phyloP scores from a whole-genome alignment of 2,888 invertebrate genomes.

The Drosophila anceps region DNA sequence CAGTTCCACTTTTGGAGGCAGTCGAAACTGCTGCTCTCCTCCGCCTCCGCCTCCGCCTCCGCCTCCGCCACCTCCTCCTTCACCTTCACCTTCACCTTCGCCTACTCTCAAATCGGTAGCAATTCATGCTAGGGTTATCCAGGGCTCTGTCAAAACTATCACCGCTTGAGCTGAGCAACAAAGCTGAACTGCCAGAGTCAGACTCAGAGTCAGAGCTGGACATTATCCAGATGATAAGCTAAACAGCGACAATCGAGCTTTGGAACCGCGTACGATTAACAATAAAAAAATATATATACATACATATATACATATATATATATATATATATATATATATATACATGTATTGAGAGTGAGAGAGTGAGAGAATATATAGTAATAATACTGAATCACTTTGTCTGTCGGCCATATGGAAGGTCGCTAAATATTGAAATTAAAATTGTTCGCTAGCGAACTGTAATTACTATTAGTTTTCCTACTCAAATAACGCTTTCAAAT shows the following conservation, averaged over 20 bases:
- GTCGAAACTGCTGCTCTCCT: not conserved
- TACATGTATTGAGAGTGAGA: not conserved
- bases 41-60: not conserved
- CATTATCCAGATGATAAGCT: slow-evolving; percentile 23
- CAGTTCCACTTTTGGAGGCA: slow-evolving; percentile 15
- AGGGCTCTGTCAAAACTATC: not conserved
- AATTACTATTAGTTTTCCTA: slow-evolving; percentile 29
- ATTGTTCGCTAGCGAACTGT: slow-evolving; percentile 12
- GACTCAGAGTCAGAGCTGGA: not conserved
- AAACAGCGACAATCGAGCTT: slow-evolving; percentile 21
- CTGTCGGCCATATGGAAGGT: slow-evolving; percentile 16
- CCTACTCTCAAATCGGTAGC: too few species aligned
- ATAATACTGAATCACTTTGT: slow-evolving; percentile 6
- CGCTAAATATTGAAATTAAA: slow-evolving; percentile 14
- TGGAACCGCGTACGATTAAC: not conserved
- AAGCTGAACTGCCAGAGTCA: slow-evolving; percentile 19
- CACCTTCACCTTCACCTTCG: not conserved
- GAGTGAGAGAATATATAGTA: not conserved
- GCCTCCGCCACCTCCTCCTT: not conserved
- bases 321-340: not conserved
- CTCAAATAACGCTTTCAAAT: slow-evolving; percentile 22
- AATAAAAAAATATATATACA: not conserved
- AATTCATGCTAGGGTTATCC: not conserved
- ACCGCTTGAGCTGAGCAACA: slow-evolving; percentile 1
- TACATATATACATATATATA: too few species aligned